Evolutionary conservation across 2,888 invertebrate genomes (phyloP).

Genomic region (Cephus rjabovi): DNA sequence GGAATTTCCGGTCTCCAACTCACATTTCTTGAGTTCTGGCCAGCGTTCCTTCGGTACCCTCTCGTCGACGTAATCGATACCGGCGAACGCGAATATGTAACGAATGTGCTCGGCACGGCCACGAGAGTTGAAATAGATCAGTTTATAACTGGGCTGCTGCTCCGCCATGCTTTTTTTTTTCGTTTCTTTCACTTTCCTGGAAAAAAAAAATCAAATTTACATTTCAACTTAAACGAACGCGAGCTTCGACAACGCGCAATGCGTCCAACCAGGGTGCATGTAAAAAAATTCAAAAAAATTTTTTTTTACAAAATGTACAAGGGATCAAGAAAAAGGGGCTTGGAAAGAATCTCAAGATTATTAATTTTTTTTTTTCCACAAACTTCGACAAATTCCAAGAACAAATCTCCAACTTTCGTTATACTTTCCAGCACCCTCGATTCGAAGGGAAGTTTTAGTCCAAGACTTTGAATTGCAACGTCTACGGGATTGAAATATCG

Average conservation of each 20-base stretch:
- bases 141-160: conserved; percentile 65
- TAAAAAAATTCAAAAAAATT: background rate
- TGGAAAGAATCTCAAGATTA: background rate
- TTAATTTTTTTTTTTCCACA: background rate
- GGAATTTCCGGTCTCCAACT: conserved; percentile 28
- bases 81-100: conserved; percentile 71
- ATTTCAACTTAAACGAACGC: background rate
- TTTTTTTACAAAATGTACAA: background rate
- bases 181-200: background rate
- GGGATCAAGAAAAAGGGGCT: background rate
- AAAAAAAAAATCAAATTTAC: background rate
- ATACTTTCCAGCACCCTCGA: background rate
- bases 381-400: background rate
- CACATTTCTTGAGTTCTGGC: conserved; percentile 70
- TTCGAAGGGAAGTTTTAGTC: background rate
- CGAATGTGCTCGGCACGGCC: conserved; percentile 72
- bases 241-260: background rate
- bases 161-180: conserved; percentile 40
- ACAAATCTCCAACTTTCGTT: background rate
- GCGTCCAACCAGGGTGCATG: background rate
- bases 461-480: background rate
- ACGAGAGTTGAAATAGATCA: conserved; percentile 72
- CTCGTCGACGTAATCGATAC: conserved; percentile 70
- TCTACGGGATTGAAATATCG: background rate
- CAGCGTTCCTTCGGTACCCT: conserved; percentile 69